Evolutionary conservation across 2,113 vertebrate genomes (phyloP).

Genomic region (Caranx melampygus): DNA sequence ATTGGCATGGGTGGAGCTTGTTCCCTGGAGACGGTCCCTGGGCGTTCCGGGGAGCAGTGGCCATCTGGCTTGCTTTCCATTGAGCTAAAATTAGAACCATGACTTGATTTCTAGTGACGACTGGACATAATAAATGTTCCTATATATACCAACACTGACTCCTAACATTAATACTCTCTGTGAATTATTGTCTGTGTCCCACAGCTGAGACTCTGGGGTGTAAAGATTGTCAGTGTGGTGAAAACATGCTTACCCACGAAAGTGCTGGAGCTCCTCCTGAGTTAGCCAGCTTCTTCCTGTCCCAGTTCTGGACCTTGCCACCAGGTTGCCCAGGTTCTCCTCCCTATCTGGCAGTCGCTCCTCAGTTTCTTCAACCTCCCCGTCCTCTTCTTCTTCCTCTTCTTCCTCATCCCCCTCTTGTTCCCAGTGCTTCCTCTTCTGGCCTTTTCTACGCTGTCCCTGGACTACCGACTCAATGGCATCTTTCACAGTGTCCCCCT

Average conservation of each 20-base stretch:
- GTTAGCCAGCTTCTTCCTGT: constrained; percentile 77
- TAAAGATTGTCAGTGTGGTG: background rate
- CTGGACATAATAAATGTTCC: constrained; percentile 41
- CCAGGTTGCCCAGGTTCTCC: constrained; percentile 76
- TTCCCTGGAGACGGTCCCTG: constrained; percentile 67
- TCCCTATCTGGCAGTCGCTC: constrained; percentile 79
- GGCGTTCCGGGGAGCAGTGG: constrained; percentile 71
- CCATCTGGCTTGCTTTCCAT: constrained; percentile 83
- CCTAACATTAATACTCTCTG: constrained; percentile 3
- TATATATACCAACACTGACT: constrained; percentile 22
- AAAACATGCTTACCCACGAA: constrained; percentile 74
- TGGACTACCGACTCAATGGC: constrained; percentile 96
- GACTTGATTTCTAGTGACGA: constrained; percentile 48
- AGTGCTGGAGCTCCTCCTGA: constrained; percentile 79
- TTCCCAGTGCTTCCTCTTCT: constrained; percentile 80
- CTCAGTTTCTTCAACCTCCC: constrained; percentile 61
- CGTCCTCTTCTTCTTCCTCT: constrained; percentile 72
- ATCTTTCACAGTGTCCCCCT: constrained; percentile 90
- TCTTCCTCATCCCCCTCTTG: constrained; percentile 71
- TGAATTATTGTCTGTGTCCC: background rate
- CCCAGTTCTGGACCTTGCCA: constrained; percentile 78
- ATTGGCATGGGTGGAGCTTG: constrained; percentile 74
- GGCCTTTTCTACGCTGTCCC: constrained; percentile 78
- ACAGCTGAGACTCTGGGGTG: background rate
- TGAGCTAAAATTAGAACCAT: constrained; percentile 76